These are phyloP conservation scores for Tenrec ecaudatus DNA, from an alignment of 2,113 vertebrate genomes.

Conservation along the genomic window DNA sequence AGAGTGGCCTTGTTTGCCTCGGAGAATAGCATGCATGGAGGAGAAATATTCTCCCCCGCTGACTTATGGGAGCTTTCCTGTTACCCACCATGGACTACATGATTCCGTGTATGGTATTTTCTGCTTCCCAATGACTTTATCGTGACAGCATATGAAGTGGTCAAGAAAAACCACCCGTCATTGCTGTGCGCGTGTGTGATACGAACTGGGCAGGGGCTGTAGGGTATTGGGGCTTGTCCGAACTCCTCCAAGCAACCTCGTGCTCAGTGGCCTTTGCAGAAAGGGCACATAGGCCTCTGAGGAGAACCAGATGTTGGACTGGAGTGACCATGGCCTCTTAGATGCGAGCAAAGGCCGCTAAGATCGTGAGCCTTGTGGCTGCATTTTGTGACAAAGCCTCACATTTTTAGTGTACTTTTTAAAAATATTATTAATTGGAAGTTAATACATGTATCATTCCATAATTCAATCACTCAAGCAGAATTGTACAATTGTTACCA, in stretches of 20 bases:
- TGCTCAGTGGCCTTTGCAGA: background rate
- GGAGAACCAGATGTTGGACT: background rate
- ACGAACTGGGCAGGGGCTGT: background rate
- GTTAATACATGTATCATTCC: too few relatives aligned
- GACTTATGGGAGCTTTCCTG: background rate
- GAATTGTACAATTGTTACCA: too few relatives aligned
- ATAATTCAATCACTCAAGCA: too few relatives aligned
- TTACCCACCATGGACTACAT: background rate
- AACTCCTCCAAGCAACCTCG: background rate
- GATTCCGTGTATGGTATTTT: constrained; percentile 63
- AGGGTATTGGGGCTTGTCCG: background rate
- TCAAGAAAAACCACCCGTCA: background rate
- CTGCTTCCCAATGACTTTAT: constrained; percentile 75
- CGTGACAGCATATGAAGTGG: background rate
- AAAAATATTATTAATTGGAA: too few relatives aligned
- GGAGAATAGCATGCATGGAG: background rate
- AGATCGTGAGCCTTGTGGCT: background rate
- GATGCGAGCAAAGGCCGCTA: background rate
- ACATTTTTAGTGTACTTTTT: too few relatives aligned
- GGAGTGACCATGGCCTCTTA: background rate
- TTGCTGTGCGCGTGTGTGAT: rapidly evolving
- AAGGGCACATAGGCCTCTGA: background rate
- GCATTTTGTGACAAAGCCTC: background rate
- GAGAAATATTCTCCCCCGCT: background rate
- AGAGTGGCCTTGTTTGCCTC: background rate